Evolutionary conservation across 1,140 invertebrate genomes (phyloP).

Genomic region (Hetaerina americana): DNA sequence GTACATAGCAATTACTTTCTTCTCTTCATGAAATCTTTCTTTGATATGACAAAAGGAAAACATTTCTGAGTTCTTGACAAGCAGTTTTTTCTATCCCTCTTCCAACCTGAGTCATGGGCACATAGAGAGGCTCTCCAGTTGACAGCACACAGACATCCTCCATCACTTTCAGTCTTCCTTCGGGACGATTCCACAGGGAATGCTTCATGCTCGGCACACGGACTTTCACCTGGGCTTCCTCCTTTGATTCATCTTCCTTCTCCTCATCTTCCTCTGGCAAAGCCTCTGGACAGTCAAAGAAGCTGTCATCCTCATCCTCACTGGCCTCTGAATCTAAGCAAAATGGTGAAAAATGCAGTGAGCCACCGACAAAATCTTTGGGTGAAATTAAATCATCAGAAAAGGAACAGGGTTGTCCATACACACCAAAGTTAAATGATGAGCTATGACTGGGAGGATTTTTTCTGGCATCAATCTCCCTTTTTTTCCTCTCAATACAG

Average conservation of each 20-base stretch:
- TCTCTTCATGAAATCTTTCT: too few species aligned
- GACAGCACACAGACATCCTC: conserved; percentile 50
- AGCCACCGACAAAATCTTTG: too few species aligned
- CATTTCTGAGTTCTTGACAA: too few species aligned
- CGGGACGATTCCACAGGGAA: conserved; percentile 50
- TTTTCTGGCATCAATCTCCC: conserved; percentile 22
- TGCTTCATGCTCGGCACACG: conserved; percentile 31
- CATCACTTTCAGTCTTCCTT: conserved; percentile 55
- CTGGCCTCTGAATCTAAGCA: conserved; percentile 26
- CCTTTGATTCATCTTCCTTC: conserved; percentile 17
- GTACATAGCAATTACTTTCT: neutral
- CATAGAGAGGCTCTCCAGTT: conserved; percentile 58
- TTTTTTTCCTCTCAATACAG: conserved; percentile 69
- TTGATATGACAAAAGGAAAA: too few species aligned
- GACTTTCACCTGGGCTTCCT: conserved; percentile 10
- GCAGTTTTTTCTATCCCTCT: too few species aligned
- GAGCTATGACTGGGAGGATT: neutral
- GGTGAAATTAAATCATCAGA: too few species aligned
- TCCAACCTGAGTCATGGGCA: conserved; percentile 70
- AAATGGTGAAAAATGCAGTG: too few species aligned
- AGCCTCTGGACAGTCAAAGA: conserved; percentile 56
- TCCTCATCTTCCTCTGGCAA: conserved; percentile 15
- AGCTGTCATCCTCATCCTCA: conserved; percentile 48
- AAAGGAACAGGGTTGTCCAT: too few species aligned
- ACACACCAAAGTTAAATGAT: neutral